Conservation (phyloP, 2,797 vertebrate genomes). For the Morus bassanus region DNA sequence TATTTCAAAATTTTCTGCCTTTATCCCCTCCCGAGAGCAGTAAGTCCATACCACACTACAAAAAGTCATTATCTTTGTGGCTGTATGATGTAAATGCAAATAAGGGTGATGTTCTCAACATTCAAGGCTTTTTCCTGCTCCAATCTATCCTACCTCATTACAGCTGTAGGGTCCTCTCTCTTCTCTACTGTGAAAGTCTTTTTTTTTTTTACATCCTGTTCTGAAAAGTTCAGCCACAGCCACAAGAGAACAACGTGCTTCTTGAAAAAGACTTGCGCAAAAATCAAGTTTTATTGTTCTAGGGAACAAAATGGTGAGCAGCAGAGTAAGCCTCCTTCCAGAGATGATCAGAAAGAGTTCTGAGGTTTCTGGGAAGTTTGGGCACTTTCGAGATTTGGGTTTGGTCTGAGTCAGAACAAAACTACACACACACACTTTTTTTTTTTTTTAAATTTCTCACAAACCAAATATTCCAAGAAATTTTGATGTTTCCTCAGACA, state of each 20-base stretch:
- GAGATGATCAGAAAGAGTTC: not conserved
- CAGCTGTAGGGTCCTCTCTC: not conserved
- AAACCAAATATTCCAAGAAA: not conserved
- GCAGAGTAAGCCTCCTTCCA: not conserved
- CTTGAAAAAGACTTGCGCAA: not conserved
- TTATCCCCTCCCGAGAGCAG: not conserved
- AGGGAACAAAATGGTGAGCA: not conserved
- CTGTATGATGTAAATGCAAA: not conserved
- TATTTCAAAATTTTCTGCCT: not conserved
- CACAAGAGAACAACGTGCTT: not conserved
- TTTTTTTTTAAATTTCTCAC: not conserved
- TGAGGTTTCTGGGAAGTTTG: slow-evolving; percentile 9
- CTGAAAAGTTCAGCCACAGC: not conserved
- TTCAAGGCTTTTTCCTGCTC: not conserved
- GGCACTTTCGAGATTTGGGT: not conserved
- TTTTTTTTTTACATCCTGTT: not conserved
- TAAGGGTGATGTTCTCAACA: not conserved
- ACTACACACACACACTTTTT: not conserved
- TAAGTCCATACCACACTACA: not conserved
- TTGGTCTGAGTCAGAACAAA: slow-evolving; percentile 9
- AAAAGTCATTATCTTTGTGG: not conserved
- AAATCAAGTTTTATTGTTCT: not conserved
- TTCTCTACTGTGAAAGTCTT: not conserved
- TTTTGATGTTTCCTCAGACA: not conserved
- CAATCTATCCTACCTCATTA: not conserved